A percentile compares a stretch with the other conserved stretches of the same genome.
Conservation (phyloP, 1,140 invertebrate species). For the Atta texana region DNA sequence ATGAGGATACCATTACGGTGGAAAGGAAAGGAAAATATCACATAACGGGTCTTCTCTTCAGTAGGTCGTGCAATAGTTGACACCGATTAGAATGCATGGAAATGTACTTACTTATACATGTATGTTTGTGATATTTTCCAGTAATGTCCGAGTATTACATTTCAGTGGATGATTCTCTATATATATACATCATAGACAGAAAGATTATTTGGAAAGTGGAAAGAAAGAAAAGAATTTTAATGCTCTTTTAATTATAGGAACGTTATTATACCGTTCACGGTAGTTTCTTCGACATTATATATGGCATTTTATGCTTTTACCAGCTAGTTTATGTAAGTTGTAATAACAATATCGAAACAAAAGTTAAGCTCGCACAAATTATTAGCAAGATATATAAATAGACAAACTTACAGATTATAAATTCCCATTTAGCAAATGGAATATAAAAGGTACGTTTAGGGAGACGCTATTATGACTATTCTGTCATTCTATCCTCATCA, state of each 20-base stretch:
- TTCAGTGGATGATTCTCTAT: conserved; percentile 34
- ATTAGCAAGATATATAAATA: not conserved
- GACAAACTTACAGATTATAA: not conserved
- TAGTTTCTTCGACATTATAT: not conserved
- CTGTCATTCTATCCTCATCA: too few species aligned
- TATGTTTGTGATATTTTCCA: not conserved
- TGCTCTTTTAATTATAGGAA: not conserved
- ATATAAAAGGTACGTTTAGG: too few species aligned
- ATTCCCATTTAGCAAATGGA: not conserved
- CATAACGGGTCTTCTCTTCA: conserved; percentile 83
- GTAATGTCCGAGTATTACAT: not conserved
- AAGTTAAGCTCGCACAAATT: conserved; percentile 12
- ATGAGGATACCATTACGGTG: conserved; percentile 16
- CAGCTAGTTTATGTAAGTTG: not conserved
- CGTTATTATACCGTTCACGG: not conserved
- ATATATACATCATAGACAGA: not conserved
- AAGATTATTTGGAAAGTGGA: not conserved
- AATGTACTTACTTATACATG: conserved; percentile 70
- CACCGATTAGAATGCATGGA: conserved; percentile 84
- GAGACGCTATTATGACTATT: too few species aligned
- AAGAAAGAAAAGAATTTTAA: not conserved
- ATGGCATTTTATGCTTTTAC: not conserved
- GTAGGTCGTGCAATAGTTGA: conserved; percentile 86
- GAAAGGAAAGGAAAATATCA: conserved; percentile 73
- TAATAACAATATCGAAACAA: not conserved